Base-by-base conservation (phyloP, 2,888 invertebrate species). In the Eupithecia exiguata region DNA sequence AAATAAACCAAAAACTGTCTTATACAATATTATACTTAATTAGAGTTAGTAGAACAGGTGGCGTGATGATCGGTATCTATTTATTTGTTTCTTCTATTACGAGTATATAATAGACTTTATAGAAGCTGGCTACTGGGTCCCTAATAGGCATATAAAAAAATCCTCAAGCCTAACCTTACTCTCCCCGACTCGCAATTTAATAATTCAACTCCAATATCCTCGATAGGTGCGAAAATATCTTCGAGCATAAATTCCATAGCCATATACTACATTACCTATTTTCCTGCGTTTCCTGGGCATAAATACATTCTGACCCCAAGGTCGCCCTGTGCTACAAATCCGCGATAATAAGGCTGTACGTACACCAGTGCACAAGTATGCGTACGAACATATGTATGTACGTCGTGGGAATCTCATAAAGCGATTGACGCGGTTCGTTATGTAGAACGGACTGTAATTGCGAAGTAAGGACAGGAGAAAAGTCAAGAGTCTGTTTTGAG, bases 351-450 rank as follows among this genome's bases (percentile, higher is more conserved):
- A 71, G 65, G 68, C 40, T 73, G 75, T 68, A 69, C 25, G 25
- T 58, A 58, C 25, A 58, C 74, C 71, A 70, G 65, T 43, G 49
- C 53, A 40, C 68, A 69, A 67, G 71, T 61, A 68, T 65, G 46
- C 67, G 66, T 72, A 68, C 72, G 72, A 68, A 67, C 72, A 53
- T 53, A 70, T 16, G 70, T 75, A 72, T 68, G 66, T 58, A 61
- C 69, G 49, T 81, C 87, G 87, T 89, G 89, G 88, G 89, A 89
- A 88, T 81, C 83, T 62, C 62, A 84, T 86, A 83, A 83, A 81
- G 82, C 86, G 84, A 87, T 88, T 87, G 88, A 87, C 83, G 84
- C 88, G 87, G 81, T 85, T 84, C 85, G 84, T 87, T 88, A 88
- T 86, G 84, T 86, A 87, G 86, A 88, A 88, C 87, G 85, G 81